phyloP scores from a whole-genome alignment of 2,113 vertebrate genomes.

The Galemys pyrenaicus region DNA sequence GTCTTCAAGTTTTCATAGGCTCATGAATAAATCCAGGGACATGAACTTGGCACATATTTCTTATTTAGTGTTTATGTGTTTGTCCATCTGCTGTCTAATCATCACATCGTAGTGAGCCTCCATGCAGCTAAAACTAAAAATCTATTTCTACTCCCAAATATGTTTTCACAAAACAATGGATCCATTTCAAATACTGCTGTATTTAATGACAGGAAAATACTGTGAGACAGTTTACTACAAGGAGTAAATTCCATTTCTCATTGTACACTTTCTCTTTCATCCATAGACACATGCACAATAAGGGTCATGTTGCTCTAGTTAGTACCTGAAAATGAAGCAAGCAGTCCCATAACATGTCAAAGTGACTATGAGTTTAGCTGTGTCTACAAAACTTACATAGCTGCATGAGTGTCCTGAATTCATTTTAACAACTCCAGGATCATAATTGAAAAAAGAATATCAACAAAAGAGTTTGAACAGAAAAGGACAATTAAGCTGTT shows the following conservation, averaged over 20 bases:
- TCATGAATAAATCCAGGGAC: slow-evolving; percentile 43
- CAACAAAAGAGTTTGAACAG: slow-evolving; percentile 15
- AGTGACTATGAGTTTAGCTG: not conserved
- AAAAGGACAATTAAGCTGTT: not conserved
- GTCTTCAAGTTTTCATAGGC: slow-evolving; percentile 17
- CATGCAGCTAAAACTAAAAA: slow-evolving; percentile 27
- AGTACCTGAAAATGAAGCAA: slow-evolving; percentile 24
- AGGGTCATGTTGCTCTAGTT: not conserved
- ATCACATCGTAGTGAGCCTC: not conserved
- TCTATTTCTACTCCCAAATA: not conserved
- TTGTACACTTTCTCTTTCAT: slow-evolving; percentile 3
- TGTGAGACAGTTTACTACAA: not conserved
- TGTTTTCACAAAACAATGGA: not conserved
- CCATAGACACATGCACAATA: not conserved
- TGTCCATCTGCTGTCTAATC: slow-evolving; percentile 36
- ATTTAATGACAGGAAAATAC: not conserved
- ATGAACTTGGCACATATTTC: slow-evolving; percentile 34
- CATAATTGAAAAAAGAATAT: not conserved
- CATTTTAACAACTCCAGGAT: slow-evolving; percentile 21
- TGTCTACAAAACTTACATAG: slow-evolving; percentile 6
- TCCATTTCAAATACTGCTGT: not conserved
- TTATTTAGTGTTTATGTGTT: slow-evolving; percentile 45
- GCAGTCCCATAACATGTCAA: not conserved
- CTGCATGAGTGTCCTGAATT: not conserved
- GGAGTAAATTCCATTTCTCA: not conserved